Evolutionary conservation across 2,888 invertebrate species (phyloP).

Genomic region (Pomacea canaliculata): DNA sequence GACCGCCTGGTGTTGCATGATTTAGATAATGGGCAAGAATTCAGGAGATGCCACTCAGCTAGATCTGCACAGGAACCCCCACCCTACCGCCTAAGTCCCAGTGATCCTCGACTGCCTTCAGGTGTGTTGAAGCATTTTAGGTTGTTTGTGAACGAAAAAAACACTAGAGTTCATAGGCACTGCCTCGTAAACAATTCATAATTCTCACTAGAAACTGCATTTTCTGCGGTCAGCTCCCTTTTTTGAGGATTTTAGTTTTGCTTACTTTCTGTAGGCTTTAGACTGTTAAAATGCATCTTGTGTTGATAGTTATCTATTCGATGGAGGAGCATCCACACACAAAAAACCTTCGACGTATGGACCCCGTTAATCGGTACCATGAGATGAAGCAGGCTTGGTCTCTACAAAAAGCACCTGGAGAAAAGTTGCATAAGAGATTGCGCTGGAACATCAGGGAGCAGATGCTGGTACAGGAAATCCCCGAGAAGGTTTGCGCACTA

Average conservation of each 20-base stretch:
- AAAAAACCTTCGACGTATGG: constrained; percentile 56
- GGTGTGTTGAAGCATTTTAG: constrained; percentile 35
- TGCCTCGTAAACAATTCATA: too few species aligned
- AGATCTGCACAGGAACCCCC: constrained; percentile 40
- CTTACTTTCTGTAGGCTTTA: not conserved
- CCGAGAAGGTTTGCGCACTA: constrained; percentile 57
- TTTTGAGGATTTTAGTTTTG: too few species aligned
- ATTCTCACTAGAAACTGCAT: too few species aligned
- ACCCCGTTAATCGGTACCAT: constrained; percentile 64
- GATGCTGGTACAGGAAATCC: constrained; percentile 65
- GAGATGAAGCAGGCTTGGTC: constrained; percentile 64
- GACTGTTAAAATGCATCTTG: not conserved
- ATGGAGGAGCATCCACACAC: constrained; percentile 60
- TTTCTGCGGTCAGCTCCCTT: too few species aligned
- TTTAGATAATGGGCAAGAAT: constrained; percentile 10
- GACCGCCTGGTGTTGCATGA: constrained; percentile 29
- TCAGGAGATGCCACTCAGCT: constrained; percentile 24
- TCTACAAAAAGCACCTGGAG: constrained; percentile 63
- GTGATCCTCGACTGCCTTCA: constrained; percentile 62
- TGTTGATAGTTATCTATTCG: constrained; percentile 56
- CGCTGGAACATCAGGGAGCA: constrained; percentile 67
- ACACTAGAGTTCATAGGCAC: too few species aligned
- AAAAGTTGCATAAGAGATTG: constrained; percentile 64
- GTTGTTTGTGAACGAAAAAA: too few species aligned
- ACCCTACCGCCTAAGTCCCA: constrained; percentile 57